Base-by-base conservation (phyloP, 2,797 vertebrate genomes). In the Helostoma temminkii region DNA sequence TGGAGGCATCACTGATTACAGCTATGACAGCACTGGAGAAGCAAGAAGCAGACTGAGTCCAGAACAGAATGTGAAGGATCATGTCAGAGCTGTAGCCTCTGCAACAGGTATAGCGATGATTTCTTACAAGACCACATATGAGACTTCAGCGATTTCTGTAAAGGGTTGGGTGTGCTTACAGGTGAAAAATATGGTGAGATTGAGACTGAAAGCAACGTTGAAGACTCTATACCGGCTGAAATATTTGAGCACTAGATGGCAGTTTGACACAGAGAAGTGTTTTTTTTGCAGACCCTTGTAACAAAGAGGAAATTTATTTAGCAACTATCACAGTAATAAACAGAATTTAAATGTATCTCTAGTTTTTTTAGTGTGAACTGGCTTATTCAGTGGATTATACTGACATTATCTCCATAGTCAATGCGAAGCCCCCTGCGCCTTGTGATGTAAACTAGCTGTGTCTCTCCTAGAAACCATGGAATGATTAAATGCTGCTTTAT, bases 191-290 rank as follows among this genome's bases (percentile, higher is more conserved):
- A 69, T 49, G 10, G 25, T 45, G 6, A 11, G 48, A 34, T 19
- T 15, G 12, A 61, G 24, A 9, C 49, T 28, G 18, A 26, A 24
- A 22, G 4, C 14, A 8, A 21, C n/a, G 25, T 34, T 26, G 22
- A 19, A 34, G 22, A 30, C 14, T 47, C 25, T 65, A 9, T 21
- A n/a, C 43, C 21, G 22, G 25, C 32, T 36, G 64, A 28, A 15
- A 19, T 39, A n/a, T 66, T 21, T 30, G 30, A 76, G 84, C 85
- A 84, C 86, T 82, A 86, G 85, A 76, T 86, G 88, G 84, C 88
- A 86, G 55, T 72, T 88, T 84, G 74, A 85, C 58, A 82, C 71
- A 81, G 65, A 69, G 11, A 12, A 49, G 61, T 49, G 11, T 25
- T 58, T 28, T 71, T 74, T 49, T 47, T 54, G 4, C 2, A 63